These are phyloP conservation scores for Sympetrum striolatum DNA, from an alignment of 2,888 invertebrate species.

Conservation along the genomic window DNA sequence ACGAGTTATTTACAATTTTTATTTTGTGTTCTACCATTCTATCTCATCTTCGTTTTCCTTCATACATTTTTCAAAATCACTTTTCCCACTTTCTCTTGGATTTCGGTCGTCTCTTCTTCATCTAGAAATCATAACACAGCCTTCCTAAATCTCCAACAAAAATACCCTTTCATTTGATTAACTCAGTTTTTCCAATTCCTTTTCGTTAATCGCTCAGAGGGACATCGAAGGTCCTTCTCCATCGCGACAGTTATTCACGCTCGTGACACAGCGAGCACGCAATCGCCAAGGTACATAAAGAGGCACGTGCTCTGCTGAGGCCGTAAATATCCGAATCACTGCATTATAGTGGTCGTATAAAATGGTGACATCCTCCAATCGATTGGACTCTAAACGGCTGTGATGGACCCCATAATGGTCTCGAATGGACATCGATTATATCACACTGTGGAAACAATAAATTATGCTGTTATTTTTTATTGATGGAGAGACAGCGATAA, in stretches of 20 bases:
- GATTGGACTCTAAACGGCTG: too few species aligned
- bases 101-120: background rate
- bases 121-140: background rate
- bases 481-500: too few species aligned
- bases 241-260: background rate
- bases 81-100: too few species aligned
- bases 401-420: too few species aligned
- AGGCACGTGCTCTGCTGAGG: background rate
- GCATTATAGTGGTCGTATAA: background rate
- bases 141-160: background rate
- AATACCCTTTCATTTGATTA: background rate
- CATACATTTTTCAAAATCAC: background rate
- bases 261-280: background rate
- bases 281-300: background rate
- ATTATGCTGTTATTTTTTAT: too few species aligned
- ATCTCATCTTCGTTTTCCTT: background rate
- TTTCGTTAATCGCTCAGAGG: constrained; percentile 20
- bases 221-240: background rate
- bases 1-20: too few species aligned
- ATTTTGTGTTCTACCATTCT: background rate
- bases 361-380: background rate
- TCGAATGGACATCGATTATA: too few species aligned
- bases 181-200: background rate
- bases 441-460: too few species aligned
- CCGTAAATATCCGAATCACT: background rate